Percentiles rank a stretch among this genome's conserved stretches.
phyloP scores from a whole-genome alignment of 2,797 vertebrate genomes.

The Mico argentatus region DNA sequence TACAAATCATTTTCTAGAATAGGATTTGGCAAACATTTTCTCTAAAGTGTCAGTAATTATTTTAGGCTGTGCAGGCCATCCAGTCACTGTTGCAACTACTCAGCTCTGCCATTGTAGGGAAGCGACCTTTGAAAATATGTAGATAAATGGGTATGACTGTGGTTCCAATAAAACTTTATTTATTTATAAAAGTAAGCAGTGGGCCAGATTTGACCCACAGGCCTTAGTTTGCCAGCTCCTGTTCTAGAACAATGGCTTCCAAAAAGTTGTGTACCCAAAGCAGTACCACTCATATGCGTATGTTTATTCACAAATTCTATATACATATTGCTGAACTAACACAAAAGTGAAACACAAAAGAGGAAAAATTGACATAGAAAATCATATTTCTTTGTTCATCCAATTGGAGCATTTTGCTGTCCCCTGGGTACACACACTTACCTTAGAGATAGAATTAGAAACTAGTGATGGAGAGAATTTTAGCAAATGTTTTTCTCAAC shows the following conservation, averaged over 20 bases:
- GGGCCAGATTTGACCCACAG: background rate
- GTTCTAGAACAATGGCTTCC: background rate
- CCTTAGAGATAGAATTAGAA: background rate
- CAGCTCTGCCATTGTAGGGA: background rate
- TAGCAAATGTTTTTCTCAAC: background rate
- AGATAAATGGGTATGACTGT: background rate
- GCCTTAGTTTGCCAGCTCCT: background rate
- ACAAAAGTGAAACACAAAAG: background rate
- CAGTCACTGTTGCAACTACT: background rate
- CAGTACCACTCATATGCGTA: background rate
- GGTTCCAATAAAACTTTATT: slow-evolving; percentile 22
- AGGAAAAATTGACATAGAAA: background rate
- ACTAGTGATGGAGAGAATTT: background rate
- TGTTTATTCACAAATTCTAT: background rate
- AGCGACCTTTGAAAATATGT: background rate
- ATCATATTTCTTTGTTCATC: background rate
- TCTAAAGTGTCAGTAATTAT: background rate
- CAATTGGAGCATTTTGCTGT: background rate
- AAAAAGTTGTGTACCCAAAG: background rate
- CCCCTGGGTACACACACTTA: background rate
- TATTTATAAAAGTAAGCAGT: background rate
- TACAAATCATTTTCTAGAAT: background rate
- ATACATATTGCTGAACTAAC: background rate
- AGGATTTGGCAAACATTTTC: background rate
- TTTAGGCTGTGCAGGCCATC: background rate